Conservation (phyloP, 1,140 invertebrate genomes). For the Lamellibrachia luymesi region DNA sequence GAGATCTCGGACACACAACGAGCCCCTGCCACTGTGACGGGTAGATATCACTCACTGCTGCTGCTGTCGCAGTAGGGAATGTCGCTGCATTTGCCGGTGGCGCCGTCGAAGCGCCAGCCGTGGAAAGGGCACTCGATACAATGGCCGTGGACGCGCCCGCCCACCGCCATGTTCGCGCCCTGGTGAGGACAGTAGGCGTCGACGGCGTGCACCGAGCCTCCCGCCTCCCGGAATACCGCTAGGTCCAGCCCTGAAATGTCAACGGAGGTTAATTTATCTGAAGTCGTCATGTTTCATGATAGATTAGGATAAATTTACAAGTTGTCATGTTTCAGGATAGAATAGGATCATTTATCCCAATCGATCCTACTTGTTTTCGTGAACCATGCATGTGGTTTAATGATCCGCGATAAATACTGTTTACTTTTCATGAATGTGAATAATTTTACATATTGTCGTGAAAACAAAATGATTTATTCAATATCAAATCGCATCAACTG, state of each 20-base stretch:
- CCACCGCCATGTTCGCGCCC: conserved; percentile 79
- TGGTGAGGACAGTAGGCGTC: conserved; percentile 88
- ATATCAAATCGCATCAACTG: background rate
- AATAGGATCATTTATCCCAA: background rate
- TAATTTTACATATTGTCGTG: background rate
- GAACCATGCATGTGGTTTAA: background rate
- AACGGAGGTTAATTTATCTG: background rate
- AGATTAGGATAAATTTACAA: background rate
- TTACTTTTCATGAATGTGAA: background rate
- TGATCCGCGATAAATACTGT: background rate
- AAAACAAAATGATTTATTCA: background rate
- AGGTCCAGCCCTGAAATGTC: conserved; percentile 69
- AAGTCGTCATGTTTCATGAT: background rate
- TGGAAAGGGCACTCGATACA: conserved; percentile 89
- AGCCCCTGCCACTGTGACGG: background rate
- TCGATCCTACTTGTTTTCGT: background rate
- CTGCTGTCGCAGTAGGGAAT: conserved; percentile 65
- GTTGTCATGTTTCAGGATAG: background rate
- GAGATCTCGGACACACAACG: background rate
- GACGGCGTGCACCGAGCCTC: conserved; percentile 66
- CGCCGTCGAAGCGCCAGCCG: conserved; percentile 75
- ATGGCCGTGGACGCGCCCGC: conserved; percentile 70
- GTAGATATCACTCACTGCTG: conserved; percentile 23
- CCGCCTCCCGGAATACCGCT: conserved; percentile 69
- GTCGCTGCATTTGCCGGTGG: conserved; percentile 69